Base-by-base conservation (phyloP, 2,888 invertebrate species). In the Meteorus cinctellus region DNA sequence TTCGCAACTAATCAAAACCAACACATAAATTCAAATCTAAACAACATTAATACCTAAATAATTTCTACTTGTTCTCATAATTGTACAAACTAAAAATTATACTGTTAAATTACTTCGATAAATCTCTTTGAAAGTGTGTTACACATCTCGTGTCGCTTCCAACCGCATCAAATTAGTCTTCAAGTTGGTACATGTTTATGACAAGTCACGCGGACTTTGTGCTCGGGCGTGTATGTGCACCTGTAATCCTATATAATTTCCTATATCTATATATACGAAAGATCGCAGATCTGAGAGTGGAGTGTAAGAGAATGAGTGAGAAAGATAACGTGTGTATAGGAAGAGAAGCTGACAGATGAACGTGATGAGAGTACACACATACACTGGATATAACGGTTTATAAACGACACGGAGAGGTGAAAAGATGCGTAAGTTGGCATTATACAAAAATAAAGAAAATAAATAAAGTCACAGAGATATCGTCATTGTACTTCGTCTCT, bases 311-410 rank as follows among this genome's bases (percentile, higher is more conserved):
- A 77, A 66, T 62, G 74, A 72, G 77, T 72, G 72, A 72, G 77
- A 74, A 66, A 48, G 34, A 45, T 48, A 24, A 63, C 48, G 45
- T 6, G 48, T 31, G 55, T 62, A 66, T 36, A 65, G 51, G 14
- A 27, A 24, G 34, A 66, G 59, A 60, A 65, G 45, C 70, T 29
- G 73, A 80, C 82, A 85, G 81, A 83, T 81, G 83, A 81, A 81
- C 79, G 81, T 80, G 82, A 84, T 81, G 82, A 79, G 82, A 79
- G 80, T 82, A 83, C 82, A 82, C 82, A 81, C 82, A 77, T 60
- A 71, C 29, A 55, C 55, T 55, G 55, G 79, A 76, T 62, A 74
- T 85, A 85, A 85, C 85, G 85, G 85, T 85, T 79, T 76, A 77
- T 60, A 77, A 77, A 72, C 66, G 77, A 77, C 62, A 73, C 48